These are phyloP conservation scores for Tachuris rubrigastra DNA, from an alignment of 2,113 vertebrate species.

Conservation along the genomic window DNA sequence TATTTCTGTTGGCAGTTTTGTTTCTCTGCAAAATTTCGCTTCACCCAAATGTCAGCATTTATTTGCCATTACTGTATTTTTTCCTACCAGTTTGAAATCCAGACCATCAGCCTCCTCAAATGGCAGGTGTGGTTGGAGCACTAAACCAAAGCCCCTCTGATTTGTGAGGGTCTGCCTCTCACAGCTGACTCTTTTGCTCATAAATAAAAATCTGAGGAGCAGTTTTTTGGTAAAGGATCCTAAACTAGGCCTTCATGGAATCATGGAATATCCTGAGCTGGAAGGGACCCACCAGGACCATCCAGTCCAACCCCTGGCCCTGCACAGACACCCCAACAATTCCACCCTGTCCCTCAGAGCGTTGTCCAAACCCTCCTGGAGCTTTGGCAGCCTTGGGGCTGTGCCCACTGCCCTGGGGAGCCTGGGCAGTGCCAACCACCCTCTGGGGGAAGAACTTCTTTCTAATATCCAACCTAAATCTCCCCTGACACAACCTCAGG, in stretches of 20 bases:
- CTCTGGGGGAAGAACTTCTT: background rate
- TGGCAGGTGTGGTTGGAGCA: background rate
- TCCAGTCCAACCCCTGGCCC: rapidly evolving
- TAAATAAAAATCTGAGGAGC: background rate
- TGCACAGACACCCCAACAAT: background rate
- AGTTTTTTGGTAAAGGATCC: background rate
- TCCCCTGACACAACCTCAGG: background rate
- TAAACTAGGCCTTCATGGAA: background rate
- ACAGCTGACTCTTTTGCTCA: background rate
- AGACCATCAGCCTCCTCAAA: background rate
- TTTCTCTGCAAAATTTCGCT: background rate
- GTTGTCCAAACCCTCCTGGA: rapidly evolving
- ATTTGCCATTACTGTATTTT: background rate
- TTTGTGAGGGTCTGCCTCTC: background rate
- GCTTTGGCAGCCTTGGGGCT: rapidly evolving
- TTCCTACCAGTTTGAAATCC: background rate
- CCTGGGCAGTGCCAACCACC: background rate
- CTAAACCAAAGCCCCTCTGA: background rate
- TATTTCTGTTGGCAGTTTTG: conserved; percentile 31
- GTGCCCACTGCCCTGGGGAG: background rate
- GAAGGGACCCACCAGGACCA: background rate
- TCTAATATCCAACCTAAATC: background rate
- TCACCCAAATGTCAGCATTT: background rate
- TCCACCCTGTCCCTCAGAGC: rapidly evolving
- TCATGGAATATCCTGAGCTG: background rate